phyloP scores from a whole-genome alignment of 2,797 vertebrate species.

The Myiotriccus ornatus region DNA sequence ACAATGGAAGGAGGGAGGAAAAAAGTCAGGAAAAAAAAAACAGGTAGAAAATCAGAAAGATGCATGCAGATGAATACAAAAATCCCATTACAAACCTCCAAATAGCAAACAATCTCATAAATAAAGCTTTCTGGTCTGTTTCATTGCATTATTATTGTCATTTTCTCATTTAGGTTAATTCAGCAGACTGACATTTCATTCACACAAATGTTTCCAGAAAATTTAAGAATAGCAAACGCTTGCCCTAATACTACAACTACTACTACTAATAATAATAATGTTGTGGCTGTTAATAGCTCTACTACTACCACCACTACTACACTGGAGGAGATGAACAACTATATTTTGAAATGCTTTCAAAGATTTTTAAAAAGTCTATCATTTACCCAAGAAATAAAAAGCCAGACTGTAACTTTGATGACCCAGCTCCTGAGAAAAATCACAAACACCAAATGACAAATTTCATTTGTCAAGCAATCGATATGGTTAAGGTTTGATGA shows the following conservation, averaged over 20 bases:
- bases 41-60: not conserved
- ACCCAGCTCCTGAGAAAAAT: not conserved
- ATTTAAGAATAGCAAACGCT: not conserved
- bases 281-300: too few relatives aligned
- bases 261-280: too few relatives aligned
- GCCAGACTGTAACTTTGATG: not conserved
- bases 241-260: not conserved
- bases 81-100: not conserved
- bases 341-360: not conserved
- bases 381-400: not conserved
- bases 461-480: not conserved
- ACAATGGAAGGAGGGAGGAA: rapidly evolving
- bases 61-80: not conserved
- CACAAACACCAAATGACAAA: not conserved
- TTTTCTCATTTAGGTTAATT: not conserved
- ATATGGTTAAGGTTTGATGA: conserved; percentile 23
- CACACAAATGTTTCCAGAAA: not conserved
- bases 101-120: not conserved
- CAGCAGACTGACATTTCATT: not conserved
- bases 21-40: not conserved
- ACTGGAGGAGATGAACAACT: not conserved
- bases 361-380: not conserved
- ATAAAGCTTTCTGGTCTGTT: not conserved
- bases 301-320: not conserved
- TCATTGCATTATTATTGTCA: not conserved